These are phyloP conservation scores for Drosophila parthenogenetica DNA, from an alignment of 2,888 invertebrate genomes.

Conservation along the genomic window DNA sequence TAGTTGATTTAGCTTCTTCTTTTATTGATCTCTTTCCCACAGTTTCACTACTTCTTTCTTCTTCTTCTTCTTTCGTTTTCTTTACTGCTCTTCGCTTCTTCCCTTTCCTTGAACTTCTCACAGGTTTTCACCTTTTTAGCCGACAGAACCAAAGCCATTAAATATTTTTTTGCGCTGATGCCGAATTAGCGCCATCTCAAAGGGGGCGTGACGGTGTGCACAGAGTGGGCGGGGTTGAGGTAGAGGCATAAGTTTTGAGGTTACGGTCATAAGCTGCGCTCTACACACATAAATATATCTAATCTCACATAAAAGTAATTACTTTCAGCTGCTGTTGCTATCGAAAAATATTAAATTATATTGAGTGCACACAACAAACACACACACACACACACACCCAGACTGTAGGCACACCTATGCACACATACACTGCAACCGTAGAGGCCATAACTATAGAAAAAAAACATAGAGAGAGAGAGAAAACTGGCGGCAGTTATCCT, in stretches of 20 bases:
- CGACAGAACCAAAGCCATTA: constrained; percentile 49
- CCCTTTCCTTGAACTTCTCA: background rate
- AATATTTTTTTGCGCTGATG: constrained; percentile 68
- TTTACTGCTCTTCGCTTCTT: background rate
- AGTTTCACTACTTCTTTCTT: background rate
- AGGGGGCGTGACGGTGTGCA: background rate
- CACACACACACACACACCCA: constrained; percentile 27
- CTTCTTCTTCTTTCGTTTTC: background rate
- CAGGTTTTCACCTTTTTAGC: background rate
- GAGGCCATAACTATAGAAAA: constrained; percentile 27
- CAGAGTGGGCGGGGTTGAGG: background rate
- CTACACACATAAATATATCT: constrained; percentile 73
- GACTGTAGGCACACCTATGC: constrained; percentile 17
- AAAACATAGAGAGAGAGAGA: background rate
- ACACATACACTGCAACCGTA: constrained; percentile 25
- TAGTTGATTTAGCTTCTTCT: background rate
- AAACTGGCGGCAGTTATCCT: constrained; percentile 29
- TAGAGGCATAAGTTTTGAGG: background rate
- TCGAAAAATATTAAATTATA: constrained; percentile 80
- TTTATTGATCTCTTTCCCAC: background rate
- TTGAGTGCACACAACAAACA: constrained; percentile 68
- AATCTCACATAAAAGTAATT: constrained; percentile 78
- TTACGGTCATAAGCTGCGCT: constrained; percentile 48
- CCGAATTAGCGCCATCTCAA: constrained; percentile 61
- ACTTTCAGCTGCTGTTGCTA: constrained; percentile 79